Base-by-base conservation (phyloP, 2,113 vertebrate species). In the Stigmatopora nigra region DNA sequence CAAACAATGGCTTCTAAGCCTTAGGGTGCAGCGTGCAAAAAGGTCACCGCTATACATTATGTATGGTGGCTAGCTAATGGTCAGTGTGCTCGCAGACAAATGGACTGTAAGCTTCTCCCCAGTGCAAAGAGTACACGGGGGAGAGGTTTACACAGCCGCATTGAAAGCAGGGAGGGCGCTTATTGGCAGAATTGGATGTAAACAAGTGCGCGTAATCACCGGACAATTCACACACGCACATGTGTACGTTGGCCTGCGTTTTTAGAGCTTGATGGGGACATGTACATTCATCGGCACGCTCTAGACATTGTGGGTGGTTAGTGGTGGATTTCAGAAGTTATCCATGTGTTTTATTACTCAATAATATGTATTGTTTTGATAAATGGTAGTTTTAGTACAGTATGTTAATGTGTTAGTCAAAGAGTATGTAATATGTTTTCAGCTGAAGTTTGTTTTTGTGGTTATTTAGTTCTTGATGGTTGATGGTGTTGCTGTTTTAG, bases 41-140 rank as follows among this genome's bases (percentile, higher is more conserved):
- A 89, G 86, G 87, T 89, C 86, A 87, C 75, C 49, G 76, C 82
- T 80, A 85, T 89, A 84, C 84, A 87, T 89, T 84, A 87, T 89
- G 87, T 84, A 87, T 89, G 83, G 78, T 80, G 80, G 74, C 78
- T 83, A 65, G 78, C 86, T 87, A 87, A 87, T 89, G 86, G 83
- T 87, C 79, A 87, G 77, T 76, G 73, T 75, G 82, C 75, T 82
- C 45, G 79, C 78, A 78, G 82, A 87, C 84, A 85, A 87, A 85
- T 84, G 82, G 85, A 85, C 72, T 82, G 70, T 85, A 77, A 83
- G 79, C 82, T 76, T 81, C 72, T 77, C 71, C 78, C 73, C 45
- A 47, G 77, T 76, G 78, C 71, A 71, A 73, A 75, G 65, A 82
- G 80, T 53, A 52, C 83, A 78, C 70, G 51, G 19, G 66, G 69